phyloP scores from a whole-genome alignment of 2,888 invertebrate genomes.

The Chrysolina haemoptera region DNA sequence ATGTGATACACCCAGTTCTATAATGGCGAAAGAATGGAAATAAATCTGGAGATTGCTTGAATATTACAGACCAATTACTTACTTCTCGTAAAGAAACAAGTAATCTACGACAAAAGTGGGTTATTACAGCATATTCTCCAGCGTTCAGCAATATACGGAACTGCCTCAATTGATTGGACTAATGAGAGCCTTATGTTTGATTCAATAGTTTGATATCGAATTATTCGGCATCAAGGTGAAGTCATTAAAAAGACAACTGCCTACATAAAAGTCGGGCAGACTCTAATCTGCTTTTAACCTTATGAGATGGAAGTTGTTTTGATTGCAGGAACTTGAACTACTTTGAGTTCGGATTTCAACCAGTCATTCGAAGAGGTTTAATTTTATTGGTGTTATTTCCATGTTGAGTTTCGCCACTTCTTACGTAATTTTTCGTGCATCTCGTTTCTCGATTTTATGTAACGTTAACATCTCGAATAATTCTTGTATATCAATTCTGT shows the following conservation, averaged over 20 bases:
- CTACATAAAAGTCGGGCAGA: slow-evolving; percentile 16
- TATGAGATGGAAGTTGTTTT: slow-evolving; percentile 6
- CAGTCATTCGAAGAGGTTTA: neutral
- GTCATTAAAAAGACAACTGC: slow-evolving; percentile 7
- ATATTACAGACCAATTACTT: slow-evolving; percentile 3
- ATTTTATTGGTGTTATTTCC: neutral
- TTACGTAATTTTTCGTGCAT: neutral
- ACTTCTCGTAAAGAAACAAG: slow-evolving; percentile 2
- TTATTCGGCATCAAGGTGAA: slow-evolving; percentile 23
- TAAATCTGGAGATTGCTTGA: slow-evolving; percentile 18
- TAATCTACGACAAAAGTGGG: slow-evolving; percentile 8
- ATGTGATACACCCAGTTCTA: slow-evolving; percentile 9
- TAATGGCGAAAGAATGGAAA: slow-evolving; percentile 16
- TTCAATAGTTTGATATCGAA: slow-evolving; percentile 20
- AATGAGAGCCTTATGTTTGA: slow-evolving; percentile 20
- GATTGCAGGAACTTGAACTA: slow-evolving; percentile 19
- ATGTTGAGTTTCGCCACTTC: neutral
- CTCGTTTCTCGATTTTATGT: neutral
- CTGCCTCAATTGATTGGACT: slow-evolving; percentile 4
- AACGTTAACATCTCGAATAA: neutral
- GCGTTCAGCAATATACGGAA: slow-evolving; percentile 10
- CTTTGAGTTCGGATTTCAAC: neutral
- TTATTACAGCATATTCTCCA: slow-evolving; percentile 10
- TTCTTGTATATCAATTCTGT: neutral
- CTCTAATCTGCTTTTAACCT: slow-evolving; percentile 16